phyloP scores from a whole-genome alignment of 1,140 invertebrate genomes.

The Cydia amplana region DNA sequence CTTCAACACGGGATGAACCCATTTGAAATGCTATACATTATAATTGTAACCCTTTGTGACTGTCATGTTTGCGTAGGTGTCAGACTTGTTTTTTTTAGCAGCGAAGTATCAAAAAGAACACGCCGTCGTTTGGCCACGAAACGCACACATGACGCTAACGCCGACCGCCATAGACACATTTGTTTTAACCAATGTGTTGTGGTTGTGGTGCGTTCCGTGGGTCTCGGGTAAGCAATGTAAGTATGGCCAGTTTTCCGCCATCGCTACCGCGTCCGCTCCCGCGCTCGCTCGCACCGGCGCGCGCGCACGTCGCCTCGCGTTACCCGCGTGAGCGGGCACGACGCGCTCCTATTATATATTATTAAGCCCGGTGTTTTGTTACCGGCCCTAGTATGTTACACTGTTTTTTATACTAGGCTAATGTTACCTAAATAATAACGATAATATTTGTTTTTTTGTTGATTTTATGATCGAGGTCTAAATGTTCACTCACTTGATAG shows the following conservation, averaged over 20 bases:
- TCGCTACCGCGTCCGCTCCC: background rate
- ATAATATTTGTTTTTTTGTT: background rate
- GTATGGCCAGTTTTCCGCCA: background rate
- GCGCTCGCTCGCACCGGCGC: constrained; percentile 37
- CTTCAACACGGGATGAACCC: too few species aligned
- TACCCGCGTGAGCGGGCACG: constrained; percentile 53
- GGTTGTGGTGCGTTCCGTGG: too few species aligned
- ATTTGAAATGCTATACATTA: too few species aligned
- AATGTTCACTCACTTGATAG: background rate
- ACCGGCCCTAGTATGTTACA: constrained; percentile 36
- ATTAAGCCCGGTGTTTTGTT: constrained; percentile 58
- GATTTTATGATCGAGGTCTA: background rate
- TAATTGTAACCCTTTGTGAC: too few species aligned
- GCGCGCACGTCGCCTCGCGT: constrained; percentile 56
- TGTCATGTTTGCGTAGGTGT: too few species aligned
- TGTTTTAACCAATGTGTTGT: too few species aligned
- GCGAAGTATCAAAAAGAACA: too few species aligned
- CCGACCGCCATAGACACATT: too few species aligned
- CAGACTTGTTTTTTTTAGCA: too few species aligned
- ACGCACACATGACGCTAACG: too few species aligned
- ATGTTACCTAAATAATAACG: constrained; percentile 19
- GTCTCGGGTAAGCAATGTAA: too few species aligned
- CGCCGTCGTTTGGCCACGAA: too few species aligned
- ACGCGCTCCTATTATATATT: constrained; percentile 60
- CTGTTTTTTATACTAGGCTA: background rate